Percentiles rank a stretch among this genome's conserved stretches.
Conservation (phyloP, 30 jellyfish, hydroid and myxozoan species). For the Aurelia sp. region DNA sequence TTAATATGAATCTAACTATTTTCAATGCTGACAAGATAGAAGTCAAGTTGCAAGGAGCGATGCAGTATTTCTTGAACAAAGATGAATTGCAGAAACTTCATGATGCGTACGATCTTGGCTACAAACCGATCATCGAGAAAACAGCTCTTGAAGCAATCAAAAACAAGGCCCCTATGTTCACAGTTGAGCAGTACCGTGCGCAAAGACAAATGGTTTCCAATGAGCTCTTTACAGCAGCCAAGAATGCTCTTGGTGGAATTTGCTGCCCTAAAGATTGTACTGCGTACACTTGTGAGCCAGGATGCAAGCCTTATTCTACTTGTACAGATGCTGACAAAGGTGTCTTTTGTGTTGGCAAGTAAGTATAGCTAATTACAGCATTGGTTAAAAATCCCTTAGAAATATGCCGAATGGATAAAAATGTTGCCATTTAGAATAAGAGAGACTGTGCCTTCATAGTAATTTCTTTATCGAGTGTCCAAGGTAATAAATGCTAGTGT, state of each 20-base stretch:
- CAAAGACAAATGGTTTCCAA: slow-evolving; percentile 45
- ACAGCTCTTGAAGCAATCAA: slow-evolving; percentile 62
- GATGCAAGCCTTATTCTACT: slow-evolving; percentile 48
- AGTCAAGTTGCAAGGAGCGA: slow-evolving; percentile 48
- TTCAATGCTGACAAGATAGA: slow-evolving; percentile 58
- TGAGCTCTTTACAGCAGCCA: slow-evolving; percentile 35
- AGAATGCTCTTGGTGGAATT: slow-evolving; percentile 47
- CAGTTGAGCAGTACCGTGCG: slow-evolving; percentile 61
- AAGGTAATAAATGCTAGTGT: too few relatives aligned
- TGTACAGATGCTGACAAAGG: slow-evolving; percentile 74
- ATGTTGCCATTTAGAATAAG: too few relatives aligned
- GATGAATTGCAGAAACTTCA: slow-evolving; percentile 69
- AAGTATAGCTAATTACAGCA: background rate
- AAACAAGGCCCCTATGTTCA: slow-evolving; percentile 57
- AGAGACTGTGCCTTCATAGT: too few relatives aligned
- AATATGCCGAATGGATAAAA: too few relatives aligned
- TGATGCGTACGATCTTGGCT: slow-evolving; percentile 74
- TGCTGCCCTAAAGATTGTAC: slow-evolving; percentile 68
- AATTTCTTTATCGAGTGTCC: too few relatives aligned
- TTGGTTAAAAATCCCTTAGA: too few relatives aligned
- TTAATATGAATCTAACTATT: background rate
- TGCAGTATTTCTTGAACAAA: slow-evolving; percentile 59
- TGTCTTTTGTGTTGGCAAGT: slow-evolving; percentile 46
- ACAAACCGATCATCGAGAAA: slow-evolving; percentile 60
- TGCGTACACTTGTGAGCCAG: slow-evolving; percentile 21